Base-by-base conservation (phyloP, 2,888 invertebrate genomes). In the Hypena proboscidalis region DNA sequence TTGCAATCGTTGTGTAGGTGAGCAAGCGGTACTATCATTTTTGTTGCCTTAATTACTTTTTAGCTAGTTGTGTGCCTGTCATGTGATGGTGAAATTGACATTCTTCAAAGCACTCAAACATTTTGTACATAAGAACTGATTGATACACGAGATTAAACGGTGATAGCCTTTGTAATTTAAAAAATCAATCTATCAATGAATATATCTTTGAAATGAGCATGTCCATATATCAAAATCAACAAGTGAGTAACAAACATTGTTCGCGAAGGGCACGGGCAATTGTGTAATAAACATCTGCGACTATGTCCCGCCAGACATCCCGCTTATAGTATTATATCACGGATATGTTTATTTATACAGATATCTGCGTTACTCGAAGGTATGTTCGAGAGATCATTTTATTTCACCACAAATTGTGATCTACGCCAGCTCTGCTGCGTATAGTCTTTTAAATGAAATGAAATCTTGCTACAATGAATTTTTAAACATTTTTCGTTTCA, bases 381-480 rank as follows among this genome's bases (percentile, higher is more conserved):
- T 64, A 48, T 62, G 56, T 46, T 45, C 59, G 57, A 43, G 60
- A 68, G 58, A 65, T 63, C 55, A 58, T 61, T 58, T 47, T 51
- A 56, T 61, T 66, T 47, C 56, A 30, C 30, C 44, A 52, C 35
- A 38, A 35, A 29, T 38, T 26, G 37, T 36, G 39, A 25, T 54
- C 57, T 61, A 41, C 20, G 47, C 39, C 47, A 50, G 34, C 37
- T 35, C 44, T 50, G 62, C 64, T 51, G 49, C 50, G 39, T 50
- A 47, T 48, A 64, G 50, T 48, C 40, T 46, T 49, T 50, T 47
- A 42, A 67, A 76, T 78, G 60, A 75, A 84, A 71, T 80, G 55
- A 73, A 79, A 74, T 74, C 62, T 69, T 53, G 52, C 68, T 55
- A 52, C 44, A 48, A 77, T 82, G 81, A 73, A 82, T 83, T 80